A percentile compares a stretch with the other conserved stretches of the same genome.
Evolutionary conservation across 2,888 invertebrate species (phyloP).

Genomic region (Polydrusus tereticollis): DNA sequence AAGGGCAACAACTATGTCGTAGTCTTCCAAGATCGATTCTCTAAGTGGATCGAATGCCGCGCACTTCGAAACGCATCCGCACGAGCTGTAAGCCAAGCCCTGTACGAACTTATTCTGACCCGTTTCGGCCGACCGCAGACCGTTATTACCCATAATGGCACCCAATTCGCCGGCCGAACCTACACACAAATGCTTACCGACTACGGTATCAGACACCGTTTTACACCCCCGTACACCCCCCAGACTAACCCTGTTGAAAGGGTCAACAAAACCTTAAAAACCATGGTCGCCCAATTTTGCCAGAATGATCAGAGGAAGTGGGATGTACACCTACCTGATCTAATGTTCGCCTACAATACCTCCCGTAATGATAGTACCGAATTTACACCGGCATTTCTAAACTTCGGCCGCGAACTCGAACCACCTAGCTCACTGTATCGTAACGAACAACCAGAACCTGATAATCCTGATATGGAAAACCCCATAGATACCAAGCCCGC

Average conservation of each 20-base stretch:
- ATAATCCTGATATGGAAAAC: background rate
- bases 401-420: constrained; percentile 40
- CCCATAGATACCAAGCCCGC: too few relatives aligned
- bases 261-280: constrained; percentile 57
- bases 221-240: constrained; percentile 51
- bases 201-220: constrained; percentile 47
- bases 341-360: constrained; percentile 56
- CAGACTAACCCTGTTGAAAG: constrained; percentile 61
- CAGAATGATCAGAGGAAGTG: constrained; percentile 54
- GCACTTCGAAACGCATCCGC: too few relatives aligned
- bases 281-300: constrained; percentile 58
- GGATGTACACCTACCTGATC: too few relatives aligned
- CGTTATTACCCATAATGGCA: constrained; percentile 18
- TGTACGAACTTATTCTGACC: too few relatives aligned
- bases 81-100: too few relatives aligned
- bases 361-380: too few relatives aligned
- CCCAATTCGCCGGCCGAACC: constrained; percentile 28
- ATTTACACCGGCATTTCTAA: too few relatives aligned
- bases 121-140: too few relatives aligned
- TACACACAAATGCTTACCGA: constrained; percentile 38
- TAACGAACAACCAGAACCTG: background rate
- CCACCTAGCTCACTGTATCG: background rate
- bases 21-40: too few relatives aligned
- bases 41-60: too few relatives aligned
- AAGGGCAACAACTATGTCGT: too few relatives aligned